Percentiles rank a stretch among this genome's conserved stretches.
phyloP scores from a whole-genome alignment of 2,888 invertebrate species.

The Oscheius onirici region DNA sequence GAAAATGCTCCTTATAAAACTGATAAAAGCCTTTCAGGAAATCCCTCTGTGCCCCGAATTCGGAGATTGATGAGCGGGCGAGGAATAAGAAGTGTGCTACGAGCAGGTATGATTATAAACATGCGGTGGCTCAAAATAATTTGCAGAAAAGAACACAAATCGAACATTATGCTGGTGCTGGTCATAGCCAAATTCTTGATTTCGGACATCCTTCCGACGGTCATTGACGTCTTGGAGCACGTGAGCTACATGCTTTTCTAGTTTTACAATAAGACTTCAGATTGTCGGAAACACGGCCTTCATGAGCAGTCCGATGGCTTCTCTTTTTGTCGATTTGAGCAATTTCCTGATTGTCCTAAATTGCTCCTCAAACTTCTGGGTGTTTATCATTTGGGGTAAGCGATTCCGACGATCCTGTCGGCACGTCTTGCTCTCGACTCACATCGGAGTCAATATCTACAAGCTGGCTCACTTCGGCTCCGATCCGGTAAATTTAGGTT shows the following conservation, averaged over 20 bases:
- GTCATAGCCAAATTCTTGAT: constrained; percentile 69
- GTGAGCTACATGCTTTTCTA: no score
- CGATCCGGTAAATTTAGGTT: constrained; percentile 50
- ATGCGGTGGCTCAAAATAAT: background rate
- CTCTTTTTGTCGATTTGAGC: constrained; percentile 67
- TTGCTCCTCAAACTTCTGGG: constrained; percentile 70
- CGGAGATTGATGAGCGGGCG: constrained; percentile 45
- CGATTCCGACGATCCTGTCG: constrained; percentile 57
- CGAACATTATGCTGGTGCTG: constrained; percentile 68
- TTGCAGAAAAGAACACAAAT: constrained; percentile 67
- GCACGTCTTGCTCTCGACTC: constrained; percentile 40
- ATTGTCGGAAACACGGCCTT: constrained; percentile 65
- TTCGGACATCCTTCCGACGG: constrained; percentile 70
- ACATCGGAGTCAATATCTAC: constrained; percentile 45
- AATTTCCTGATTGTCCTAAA: constrained; percentile 69
- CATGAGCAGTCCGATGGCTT: constrained; percentile 64
- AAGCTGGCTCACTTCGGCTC: constrained; percentile 48
- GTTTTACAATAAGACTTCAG: no score
- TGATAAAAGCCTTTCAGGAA: constrained; percentile 33
- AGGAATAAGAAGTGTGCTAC: constrained; percentile 45
- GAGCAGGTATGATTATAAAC: constrained; percentile 19
- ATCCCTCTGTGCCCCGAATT: constrained; percentile 56
- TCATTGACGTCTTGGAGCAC: constrained; percentile 69
- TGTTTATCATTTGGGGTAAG: constrained; percentile 70
- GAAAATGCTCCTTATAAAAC: background rate